phyloP scores from a whole-genome alignment of 1,140 invertebrate genomes.

The Neoseiulus cucumeris region DNA sequence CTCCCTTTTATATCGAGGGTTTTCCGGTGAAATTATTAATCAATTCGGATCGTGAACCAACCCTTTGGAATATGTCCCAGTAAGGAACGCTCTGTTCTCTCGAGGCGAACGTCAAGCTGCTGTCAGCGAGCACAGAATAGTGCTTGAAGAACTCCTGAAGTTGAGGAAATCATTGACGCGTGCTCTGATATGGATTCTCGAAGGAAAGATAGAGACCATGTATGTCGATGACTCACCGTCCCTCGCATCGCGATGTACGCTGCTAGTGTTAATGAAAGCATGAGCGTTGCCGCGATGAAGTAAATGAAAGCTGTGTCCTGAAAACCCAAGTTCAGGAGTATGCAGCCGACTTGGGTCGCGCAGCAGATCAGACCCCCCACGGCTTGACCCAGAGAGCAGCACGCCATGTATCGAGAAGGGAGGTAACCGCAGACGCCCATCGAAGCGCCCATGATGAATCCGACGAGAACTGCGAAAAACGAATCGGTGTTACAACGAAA shows the following conservation, averaged over 20 bases:
- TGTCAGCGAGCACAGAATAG: too few relatives aligned
- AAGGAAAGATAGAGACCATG: too few relatives aligned
- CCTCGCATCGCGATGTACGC: not conserved
- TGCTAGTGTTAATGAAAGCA: not conserved
- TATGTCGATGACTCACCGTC: too few relatives aligned
- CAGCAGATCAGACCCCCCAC: not conserved
- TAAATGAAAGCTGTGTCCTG: not conserved
- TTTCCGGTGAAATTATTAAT: too few relatives aligned
- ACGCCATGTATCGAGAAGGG: not conserved
- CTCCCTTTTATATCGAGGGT: not conserved
- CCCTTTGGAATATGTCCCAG: not conserved
- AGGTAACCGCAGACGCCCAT: constrained; percentile 3
- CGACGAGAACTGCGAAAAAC: not conserved
- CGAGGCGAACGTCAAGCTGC: too few relatives aligned
- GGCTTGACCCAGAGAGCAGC: not conserved
- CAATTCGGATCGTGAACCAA: not conserved
- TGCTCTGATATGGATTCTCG: too few relatives aligned
- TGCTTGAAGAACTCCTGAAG: too few relatives aligned
- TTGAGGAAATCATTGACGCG: too few relatives aligned
- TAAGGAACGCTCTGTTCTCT: not conserved
- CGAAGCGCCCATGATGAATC: not conserved
- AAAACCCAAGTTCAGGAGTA: not conserved
- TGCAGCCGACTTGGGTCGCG: not conserved
- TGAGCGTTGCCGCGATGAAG: not conserved
- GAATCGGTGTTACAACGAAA: not conserved